phyloP scores from a whole-genome alignment of 2,113 vertebrate species.

The Erpornis zantholeuca region DNA sequence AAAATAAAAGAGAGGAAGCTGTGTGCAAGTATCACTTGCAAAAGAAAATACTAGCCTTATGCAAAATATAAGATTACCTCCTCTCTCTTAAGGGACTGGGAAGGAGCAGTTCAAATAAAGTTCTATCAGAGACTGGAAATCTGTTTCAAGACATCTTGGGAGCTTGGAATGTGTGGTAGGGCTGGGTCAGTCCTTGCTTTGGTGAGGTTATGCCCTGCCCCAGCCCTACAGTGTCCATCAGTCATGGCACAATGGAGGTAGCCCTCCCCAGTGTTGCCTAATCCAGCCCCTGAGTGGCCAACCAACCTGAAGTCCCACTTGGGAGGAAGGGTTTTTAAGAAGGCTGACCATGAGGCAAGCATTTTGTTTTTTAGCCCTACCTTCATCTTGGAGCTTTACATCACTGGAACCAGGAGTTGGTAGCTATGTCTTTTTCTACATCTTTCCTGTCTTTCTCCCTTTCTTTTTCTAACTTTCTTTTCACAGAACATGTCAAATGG shows the following conservation, averaged over 20 bases:
- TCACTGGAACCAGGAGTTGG: not conserved
- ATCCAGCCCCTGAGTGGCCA: not conserved
- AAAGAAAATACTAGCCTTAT: not conserved
- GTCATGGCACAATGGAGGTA: not conserved
- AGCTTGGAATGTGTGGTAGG: not conserved
- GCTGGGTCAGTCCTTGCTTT: not conserved
- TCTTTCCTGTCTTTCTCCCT: not conserved
- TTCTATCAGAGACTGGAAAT: not conserved
- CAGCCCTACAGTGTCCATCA: not conserved
- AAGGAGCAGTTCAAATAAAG: not conserved
- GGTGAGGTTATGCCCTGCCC: not conserved
- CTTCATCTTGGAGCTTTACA: not conserved
- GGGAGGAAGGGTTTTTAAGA: not conserved
- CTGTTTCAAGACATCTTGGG: not conserved
- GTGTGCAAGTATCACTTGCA: not conserved
- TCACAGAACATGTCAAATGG: not conserved
- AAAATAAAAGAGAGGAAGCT: not conserved
- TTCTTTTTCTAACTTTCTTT: not conserved
- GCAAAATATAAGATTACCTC: not conserved
- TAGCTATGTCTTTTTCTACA: not conserved
- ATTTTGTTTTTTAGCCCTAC: not conserved
- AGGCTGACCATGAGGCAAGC: not conserved
- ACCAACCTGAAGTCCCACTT: fast-evolving
- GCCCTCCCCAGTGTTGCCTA: no score
- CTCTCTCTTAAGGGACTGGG: not conserved